Evolutionary conservation across 1,140 invertebrate genomes (phyloP).

Genomic region (Drosophila miranda): DNA sequence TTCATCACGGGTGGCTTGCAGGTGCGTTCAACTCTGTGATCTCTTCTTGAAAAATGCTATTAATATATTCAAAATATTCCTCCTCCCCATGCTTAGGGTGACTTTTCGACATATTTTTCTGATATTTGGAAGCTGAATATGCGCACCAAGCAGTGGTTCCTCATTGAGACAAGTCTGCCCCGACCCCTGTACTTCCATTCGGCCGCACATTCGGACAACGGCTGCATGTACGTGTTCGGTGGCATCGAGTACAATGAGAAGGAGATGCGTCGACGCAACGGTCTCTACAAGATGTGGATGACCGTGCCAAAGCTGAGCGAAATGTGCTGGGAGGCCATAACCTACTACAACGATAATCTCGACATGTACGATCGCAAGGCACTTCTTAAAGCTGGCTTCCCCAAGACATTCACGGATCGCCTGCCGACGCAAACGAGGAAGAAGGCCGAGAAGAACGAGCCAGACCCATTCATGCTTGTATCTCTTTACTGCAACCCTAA

Average conservation of each 20-base stretch:
- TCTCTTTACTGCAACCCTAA: slow-evolving; percentile 60
- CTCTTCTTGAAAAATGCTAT: slow-evolving; percentile 73
- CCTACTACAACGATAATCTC: slow-evolving; percentile 86
- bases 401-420: slow-evolving; percentile 83
- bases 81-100: slow-evolving; percentile 45
- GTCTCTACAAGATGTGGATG: slow-evolving; percentile 89
- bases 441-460: slow-evolving; percentile 19
- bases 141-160: slow-evolving; percentile 88
- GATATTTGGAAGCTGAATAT: slow-evolving; percentile 93
- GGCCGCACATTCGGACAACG: slow-evolving; percentile 88
- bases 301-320: slow-evolving; percentile 92
- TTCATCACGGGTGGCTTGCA: slow-evolving; percentile 90
- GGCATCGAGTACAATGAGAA: slow-evolving; percentile 85
- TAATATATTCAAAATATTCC: background rate
- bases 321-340: slow-evolving; percentile 92
- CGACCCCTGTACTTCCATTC: slow-evolving; percentile 93
- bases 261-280: slow-evolving; percentile 83
- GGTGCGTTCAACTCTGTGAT: slow-evolving; percentile 51
- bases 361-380: slow-evolving; percentile 81
- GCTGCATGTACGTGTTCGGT: slow-evolving; percentile 91
- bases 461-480: slow-evolving; percentile 35
- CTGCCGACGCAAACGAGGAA: slow-evolving; percentile 45
- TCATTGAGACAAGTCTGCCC: slow-evolving; percentile 86
- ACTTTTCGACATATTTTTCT: slow-evolving; percentile 83
- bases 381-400: slow-evolving; percentile 84